Conservation (phyloP, 2,113 vertebrate genomes). For the Cygnus buccinator region DNA sequence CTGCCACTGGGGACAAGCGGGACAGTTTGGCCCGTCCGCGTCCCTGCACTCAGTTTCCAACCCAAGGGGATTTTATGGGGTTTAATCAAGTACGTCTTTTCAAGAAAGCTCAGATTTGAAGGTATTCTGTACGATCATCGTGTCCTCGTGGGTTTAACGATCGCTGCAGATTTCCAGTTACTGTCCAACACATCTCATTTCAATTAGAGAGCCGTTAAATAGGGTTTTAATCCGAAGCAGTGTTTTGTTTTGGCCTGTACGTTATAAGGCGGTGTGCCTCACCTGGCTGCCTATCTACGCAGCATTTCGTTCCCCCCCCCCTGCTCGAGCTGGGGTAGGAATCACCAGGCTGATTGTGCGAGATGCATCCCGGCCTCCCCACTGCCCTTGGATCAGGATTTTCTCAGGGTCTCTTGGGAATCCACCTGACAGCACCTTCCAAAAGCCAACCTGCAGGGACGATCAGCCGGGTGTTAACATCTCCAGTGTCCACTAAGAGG, state of each 20-base stretch:
- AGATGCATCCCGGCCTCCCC: not conserved
- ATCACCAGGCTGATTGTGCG: fast-evolving
- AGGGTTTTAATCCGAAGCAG: not conserved
- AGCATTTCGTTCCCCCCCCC: not conserved
- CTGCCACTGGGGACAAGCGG: not conserved
- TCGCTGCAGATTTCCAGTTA: not conserved
- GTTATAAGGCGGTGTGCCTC: too few species aligned
- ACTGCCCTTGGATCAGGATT: not conserved
- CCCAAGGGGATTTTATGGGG: not conserved
- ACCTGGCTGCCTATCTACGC: not conserved
- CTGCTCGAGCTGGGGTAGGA: not conserved
- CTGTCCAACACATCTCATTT: not conserved
- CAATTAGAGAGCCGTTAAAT: not conserved
- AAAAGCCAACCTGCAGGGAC: not conserved
- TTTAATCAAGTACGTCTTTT: not conserved
- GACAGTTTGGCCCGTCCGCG: not conserved
- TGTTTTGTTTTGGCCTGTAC: not conserved
- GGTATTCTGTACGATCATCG: not conserved
- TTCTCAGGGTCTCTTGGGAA: not conserved
- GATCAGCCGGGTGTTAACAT: not conserved
- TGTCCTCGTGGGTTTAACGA: not conserved
- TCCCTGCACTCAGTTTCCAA: not conserved
- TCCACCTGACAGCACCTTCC: not conserved
- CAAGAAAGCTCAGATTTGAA: not conserved
- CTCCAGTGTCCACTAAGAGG: not conserved